A percentile compares a stretch with the other conserved stretches of the same genome.
Evolutionary conservation across 1,140 invertebrate species (phyloP).

Genomic region (Homarus americanus): DNA sequence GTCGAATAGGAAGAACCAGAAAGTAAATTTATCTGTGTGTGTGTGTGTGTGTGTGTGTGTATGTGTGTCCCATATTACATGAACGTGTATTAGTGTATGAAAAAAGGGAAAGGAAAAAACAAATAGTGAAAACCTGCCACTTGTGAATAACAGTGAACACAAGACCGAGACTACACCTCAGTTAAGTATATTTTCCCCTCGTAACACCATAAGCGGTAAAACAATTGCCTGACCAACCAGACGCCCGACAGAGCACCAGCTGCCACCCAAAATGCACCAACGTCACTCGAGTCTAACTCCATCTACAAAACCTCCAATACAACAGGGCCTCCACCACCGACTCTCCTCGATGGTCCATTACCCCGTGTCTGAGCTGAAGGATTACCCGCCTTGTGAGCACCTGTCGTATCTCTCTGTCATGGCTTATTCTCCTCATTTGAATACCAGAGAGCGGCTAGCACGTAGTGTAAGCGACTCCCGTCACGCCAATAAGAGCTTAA

Average conservation of each 20-base stretch:
- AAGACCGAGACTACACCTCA: no score
- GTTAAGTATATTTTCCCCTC: neutral
- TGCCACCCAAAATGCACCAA: neutral
- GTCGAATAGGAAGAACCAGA: neutral
- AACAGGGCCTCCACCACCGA: neutral
- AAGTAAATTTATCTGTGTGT: neutral
- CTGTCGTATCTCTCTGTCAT: neutral
- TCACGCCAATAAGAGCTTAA: constrained; percentile 20
- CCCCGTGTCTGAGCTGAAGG: neutral
- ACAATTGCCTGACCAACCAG: no score
- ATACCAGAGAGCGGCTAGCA: neutral
- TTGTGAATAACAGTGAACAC: no score
- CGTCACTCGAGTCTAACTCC: neutral
- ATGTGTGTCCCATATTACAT: neutral
- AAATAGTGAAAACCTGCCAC: no score
- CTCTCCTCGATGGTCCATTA: neutral
- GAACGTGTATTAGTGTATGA: no score
- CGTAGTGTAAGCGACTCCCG: neutral
- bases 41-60: constrained; percentile 12
- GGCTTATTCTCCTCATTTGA: neutral
- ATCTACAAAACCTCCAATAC: neutral
- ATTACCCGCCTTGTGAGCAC: neutral
- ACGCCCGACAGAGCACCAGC: neutral
- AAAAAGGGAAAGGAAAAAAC: no score
- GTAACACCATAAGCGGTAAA: neutral